A percentile compares a stretch with the other conserved stretches of the same genome.
Evolutionary conservation across 2,797 vertebrate species (phyloP).

Genomic region (Schizopygopsis malacanthus): DNA sequence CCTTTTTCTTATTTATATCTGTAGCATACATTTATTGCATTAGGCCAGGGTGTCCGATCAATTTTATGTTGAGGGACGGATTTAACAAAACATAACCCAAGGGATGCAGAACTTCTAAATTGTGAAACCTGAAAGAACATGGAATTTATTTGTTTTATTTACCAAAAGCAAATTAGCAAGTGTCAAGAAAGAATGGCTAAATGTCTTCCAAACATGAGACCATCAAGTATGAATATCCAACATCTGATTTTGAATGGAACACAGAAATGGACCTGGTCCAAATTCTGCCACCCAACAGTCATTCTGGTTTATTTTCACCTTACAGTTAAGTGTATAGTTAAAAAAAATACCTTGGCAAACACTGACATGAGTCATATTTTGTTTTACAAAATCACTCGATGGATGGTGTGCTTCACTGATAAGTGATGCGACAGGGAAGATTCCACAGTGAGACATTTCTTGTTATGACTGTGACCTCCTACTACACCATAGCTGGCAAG

Average conservation of each 20-base stretch:
- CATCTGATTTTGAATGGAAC: neutral
- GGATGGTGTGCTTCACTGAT: slow-evolving; percentile 45
- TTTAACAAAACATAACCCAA: neutral
- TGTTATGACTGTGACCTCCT: slow-evolving; percentile 42
- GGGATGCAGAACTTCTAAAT: no score
- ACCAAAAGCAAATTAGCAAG: neutral
- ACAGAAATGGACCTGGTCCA: neutral
- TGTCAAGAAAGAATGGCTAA: neutral
- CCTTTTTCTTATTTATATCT: neutral
- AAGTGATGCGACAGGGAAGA: slow-evolving; percentile 31
- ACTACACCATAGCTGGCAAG: slow-evolving; percentile 19
- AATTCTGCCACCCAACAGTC: neutral
- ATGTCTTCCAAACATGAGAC: neutral
- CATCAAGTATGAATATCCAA: neutral
- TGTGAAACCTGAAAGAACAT: neutral
- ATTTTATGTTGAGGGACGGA: neutral
- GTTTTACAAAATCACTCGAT: slow-evolving; percentile 18
- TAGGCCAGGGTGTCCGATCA: neutral
- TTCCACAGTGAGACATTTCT: slow-evolving; percentile 42
- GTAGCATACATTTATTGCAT: neutral
- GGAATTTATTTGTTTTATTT: neutral
- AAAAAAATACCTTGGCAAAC: neutral
- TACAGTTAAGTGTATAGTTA: neutral
- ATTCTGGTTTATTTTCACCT: slow-evolving; percentile 16
- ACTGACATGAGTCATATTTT: slow-evolving; percentile 11